phyloP scores from a whole-genome alignment of 2,797 vertebrate species.

The Merluccius polli region DNA sequence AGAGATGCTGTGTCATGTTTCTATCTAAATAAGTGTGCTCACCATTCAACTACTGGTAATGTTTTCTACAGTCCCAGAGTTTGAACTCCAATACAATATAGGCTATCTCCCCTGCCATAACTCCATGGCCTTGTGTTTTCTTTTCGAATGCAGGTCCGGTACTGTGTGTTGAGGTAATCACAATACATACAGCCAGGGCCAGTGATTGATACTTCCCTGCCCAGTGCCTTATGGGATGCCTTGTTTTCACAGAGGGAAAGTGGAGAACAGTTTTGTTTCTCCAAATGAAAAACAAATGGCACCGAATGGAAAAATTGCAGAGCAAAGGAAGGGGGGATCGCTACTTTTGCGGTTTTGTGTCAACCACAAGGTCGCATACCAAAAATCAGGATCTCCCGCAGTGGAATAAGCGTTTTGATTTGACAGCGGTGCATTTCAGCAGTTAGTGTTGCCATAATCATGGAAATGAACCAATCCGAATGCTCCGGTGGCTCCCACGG shows the following conservation, averaged over 20 bases:
- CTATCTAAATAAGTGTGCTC: neutral
- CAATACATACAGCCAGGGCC: conserved; percentile 46
- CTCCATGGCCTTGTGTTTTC: conserved; percentile 51
- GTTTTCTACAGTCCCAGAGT: conserved; percentile 12
- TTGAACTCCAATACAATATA: conserved; percentile 27
- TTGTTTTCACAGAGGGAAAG: conserved; percentile 68
- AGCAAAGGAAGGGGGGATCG: conserved; percentile 59
- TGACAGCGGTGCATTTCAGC: conserved; percentile 45
- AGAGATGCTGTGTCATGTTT: neutral
- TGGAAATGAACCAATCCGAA: conserved; percentile 53
- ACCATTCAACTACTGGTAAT: conserved; percentile 41
- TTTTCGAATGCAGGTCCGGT: conserved; percentile 44
- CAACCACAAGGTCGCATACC: conserved; percentile 69
- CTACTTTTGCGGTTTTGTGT: conserved; percentile 62
- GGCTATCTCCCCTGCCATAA: conserved; percentile 54
- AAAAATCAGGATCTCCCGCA: conserved; percentile 62
- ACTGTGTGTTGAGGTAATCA: conserved; percentile 54
- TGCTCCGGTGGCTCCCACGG: conserved; percentile 34
- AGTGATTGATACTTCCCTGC: conserved; percentile 67
- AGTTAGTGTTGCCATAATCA: conserved; percentile 43
- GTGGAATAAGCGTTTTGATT: conserved; percentile 49
- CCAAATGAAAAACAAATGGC: conserved; percentile 70
- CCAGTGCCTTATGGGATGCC: conserved; percentile 59
- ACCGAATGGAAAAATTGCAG: conserved; percentile 62
- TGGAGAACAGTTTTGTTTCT: conserved; percentile 65